A percentile compares a stretch with the other conserved stretches of the same genome.
Evolutionary conservation across 1,140 invertebrate species (phyloP).

Genomic region (Conus ventricosus): DNA sequence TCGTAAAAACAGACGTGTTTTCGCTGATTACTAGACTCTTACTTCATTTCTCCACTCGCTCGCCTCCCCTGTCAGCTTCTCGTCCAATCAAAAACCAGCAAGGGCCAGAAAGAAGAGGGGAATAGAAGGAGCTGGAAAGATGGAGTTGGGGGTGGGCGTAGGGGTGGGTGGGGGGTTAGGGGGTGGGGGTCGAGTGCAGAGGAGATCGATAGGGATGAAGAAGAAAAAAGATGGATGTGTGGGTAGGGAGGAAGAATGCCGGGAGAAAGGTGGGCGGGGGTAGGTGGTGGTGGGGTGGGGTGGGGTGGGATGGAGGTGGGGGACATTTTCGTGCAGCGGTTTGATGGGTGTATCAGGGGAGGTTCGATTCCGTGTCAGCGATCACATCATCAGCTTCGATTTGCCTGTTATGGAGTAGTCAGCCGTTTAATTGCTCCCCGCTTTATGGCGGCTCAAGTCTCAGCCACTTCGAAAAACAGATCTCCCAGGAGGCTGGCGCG

Average conservation of each 20-base stretch:
- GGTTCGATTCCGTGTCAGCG: slow-evolving; percentile 1
- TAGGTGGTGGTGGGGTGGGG: no score
- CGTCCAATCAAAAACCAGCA: slow-evolving; percentile 1
- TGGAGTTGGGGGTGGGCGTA: not conserved
- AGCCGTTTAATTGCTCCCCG: not conserved
- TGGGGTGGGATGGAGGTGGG: no score
- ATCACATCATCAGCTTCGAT: not conserved
- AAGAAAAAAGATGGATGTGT: no score
- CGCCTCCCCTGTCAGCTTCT: not conserved
- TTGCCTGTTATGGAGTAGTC: not conserved
- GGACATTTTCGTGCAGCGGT: not conserved
- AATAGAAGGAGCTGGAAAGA: no score
- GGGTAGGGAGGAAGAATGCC: no score
- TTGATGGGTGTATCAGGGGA: not conserved
- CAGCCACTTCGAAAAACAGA: no score
- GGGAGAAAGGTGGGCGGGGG: no score
- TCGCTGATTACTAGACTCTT: slow-evolving; percentile 25
- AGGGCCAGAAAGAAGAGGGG: not conserved
- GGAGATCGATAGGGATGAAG: no score
- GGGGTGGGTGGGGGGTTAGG: not conserved
- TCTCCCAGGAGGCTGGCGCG: no score
- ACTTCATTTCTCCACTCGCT: slow-evolving; percentile 6
- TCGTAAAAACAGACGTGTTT: slow-evolving; percentile 30
- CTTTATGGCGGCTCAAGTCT: not conserved
- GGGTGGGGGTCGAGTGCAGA: no score